Base-by-base conservation (phyloP, 2,888 invertebrate species). In the Drosophila infuscata region DNA sequence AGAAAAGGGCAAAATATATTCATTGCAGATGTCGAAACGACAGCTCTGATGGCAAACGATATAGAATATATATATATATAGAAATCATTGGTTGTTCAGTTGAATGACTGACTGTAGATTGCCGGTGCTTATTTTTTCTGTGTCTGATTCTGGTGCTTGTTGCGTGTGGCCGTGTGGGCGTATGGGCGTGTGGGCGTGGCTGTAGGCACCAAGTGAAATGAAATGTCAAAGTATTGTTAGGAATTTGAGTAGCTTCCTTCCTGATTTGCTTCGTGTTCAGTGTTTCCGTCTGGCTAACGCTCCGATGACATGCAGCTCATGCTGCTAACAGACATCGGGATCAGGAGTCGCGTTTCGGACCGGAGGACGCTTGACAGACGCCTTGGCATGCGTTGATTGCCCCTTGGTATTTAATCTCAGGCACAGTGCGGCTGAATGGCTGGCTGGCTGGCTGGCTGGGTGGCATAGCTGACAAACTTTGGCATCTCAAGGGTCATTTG, bases 331-430 rank as follows among this genome's bases (percentile, higher is more conserved):
- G 69, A 65, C 68, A 51, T 64, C 46, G 48, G 38, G 38, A 38
- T 17, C 17, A 3, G 38, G 7, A 38, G 25, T 25, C 25, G 25
- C 25, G 25, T 25, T 25, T 38, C 17, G 38, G 38, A 17, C 43
- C 73, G 36, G 60, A 61, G 61, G 54, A 60, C 81, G 57, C 57
- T 69, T 65, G 72, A 78, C 57, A 46, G 76, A 70, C 65, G 59
- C 65, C 48, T 52, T 68, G 87, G 84, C 71, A 83, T 83, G 82
- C 72, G 67, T 74, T 82, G 87, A 89, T 89, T 87, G 89, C 83
- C 77, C 74, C 73, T 70, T 80, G 87, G 89, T 77, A 87, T 87
- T 89, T 78, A 82, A 83, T 89, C 87, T 82, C 74, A 73, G 74
- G 60, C 54, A 9, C 59, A 54, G 58, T 33, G 61, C 60, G 36